Evolutionary conservation across 1,140 invertebrate genomes (phyloP), one percentile per base, ranked within the genome.

Genomic region (Pinna nobilis): DNA sequence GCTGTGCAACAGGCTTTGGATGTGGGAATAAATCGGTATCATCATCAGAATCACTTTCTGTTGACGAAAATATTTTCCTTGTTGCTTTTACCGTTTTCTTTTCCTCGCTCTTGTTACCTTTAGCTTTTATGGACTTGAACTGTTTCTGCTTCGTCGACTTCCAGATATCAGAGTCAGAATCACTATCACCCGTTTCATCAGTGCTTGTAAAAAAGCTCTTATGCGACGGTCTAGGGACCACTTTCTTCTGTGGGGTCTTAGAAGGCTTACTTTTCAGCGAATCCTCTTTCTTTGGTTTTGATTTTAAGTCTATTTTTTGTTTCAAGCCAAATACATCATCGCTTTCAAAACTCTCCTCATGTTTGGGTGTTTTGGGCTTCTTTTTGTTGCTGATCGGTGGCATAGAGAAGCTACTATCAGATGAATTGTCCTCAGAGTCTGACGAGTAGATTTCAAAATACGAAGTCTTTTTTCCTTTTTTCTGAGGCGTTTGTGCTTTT

Each of bases 401-500:
- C 30, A 63, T 41, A 37, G 30, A 51, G 30, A 72, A 65, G n/a
- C 51, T 53, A 15, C 60, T 65, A 33, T 72, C 70, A 23, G 69
- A 53, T 51, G 63, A 49, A 7, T 61, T 72, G 57, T 70, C 71
- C 44, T 79, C 77, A 37, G 78, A 80, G 57, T 82, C 81, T 13
- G 81, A 80, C 6, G 81, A 80, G 49, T 81, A 81, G n/a, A 82
- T 76, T 15, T 76, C 44, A 18, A 80, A 71, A 32, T 60, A 65
- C 18, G 67, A 35, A 9, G 50, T 61, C 73, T 71, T 68, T 68
- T 79, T 32, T 47, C 47, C 59, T 76, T 81, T 70, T 74, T 74
- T 30, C 11, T 28, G 30, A 41, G 33, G 47, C 25, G 60, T 35
- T 57, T 47, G 23, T 57, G 41, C 72, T 70, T n/a, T 49, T 32